Percentiles rank a stretch among this genome's conserved stretches.
These are phyloP conservation scores for Cydia amplana DNA, from an alignment of 1,140 invertebrate genomes.

Conservation along the genomic window DNA sequence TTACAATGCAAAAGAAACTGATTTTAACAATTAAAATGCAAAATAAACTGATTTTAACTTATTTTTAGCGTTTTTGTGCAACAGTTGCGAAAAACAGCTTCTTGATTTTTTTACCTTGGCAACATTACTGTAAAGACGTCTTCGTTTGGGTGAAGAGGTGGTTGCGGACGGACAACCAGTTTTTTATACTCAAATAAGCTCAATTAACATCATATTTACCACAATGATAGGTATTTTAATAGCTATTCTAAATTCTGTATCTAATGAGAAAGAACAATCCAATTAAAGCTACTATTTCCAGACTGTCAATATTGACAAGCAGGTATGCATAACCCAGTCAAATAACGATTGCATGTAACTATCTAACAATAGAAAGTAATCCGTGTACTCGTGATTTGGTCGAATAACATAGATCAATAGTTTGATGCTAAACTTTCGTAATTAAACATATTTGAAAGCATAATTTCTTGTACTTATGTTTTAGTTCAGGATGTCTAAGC, in stretches of 20 bases:
- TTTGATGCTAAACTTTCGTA: conserved; percentile 34
- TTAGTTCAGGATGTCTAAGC: conserved; percentile 85
- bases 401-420: conserved; percentile 37
- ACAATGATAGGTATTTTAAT: conserved; percentile 14
- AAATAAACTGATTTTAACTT: no score
- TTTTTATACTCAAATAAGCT: conserved; percentile 14
- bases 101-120: conserved; percentile 10
- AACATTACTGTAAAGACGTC: conserved; percentile 4
- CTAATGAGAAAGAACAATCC: conserved; percentile 12
- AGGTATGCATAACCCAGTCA: conserved; percentile 36
- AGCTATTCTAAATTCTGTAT: background rate
- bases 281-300: conserved; percentile 20
- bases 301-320: conserved; percentile 38
- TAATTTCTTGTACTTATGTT: conserved; percentile 38
- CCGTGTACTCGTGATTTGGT: conserved; percentile 32
- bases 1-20: no score
- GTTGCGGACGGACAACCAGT: conserved; percentile 21
- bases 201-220: conserved; percentile 19
- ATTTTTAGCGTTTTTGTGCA: no score
- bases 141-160: conserved; percentile 18
- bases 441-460: conserved; percentile 36
- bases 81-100: background rate
- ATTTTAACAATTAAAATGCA: no score
- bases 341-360: conserved; percentile 25
- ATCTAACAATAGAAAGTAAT: conserved; percentile 15